These are phyloP conservation scores for Pluvianellus socialis DNA, from an alignment of 2,113 vertebrate genomes.

Conservation along the genomic window DNA sequence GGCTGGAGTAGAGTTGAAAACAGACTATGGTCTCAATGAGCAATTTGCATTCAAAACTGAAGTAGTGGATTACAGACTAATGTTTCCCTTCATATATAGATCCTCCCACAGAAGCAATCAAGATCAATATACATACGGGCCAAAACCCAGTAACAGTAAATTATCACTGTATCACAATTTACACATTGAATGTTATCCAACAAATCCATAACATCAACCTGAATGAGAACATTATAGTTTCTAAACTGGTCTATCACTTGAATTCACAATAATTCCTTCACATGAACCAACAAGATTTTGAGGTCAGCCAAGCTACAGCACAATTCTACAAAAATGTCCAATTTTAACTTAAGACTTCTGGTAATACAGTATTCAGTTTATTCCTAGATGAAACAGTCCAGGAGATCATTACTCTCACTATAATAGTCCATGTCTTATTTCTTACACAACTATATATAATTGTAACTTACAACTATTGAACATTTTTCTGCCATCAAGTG, in stretches of 20 bases:
- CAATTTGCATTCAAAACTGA: not conserved
- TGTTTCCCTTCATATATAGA: not conserved
- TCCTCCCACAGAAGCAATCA: not conserved
- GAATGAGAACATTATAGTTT: not conserved
- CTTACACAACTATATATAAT: not conserved
- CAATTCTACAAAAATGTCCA: not conserved
- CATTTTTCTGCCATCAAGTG: not conserved
- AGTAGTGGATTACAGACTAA: not conserved
- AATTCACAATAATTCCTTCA: not conserved
- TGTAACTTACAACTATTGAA: not conserved
- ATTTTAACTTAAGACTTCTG: not conserved
- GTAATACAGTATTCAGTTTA: not conserved
- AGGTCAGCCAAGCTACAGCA: not conserved
- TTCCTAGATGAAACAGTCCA: not conserved
- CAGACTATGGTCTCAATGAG: not conserved
- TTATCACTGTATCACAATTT: not conserved
- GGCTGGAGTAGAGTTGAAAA: not conserved
- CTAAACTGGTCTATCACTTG: not conserved
- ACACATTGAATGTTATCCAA: not conserved
- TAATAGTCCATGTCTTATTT: not conserved
- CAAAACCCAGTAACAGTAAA: not conserved
- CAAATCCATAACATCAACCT: not conserved
- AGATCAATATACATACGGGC: not conserved
- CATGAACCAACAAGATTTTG: not conserved
- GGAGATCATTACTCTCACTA: not conserved